Evolutionary conservation across 2,888 invertebrate genomes (phyloP).

Genomic region (Callyntrura sp.): DNA sequence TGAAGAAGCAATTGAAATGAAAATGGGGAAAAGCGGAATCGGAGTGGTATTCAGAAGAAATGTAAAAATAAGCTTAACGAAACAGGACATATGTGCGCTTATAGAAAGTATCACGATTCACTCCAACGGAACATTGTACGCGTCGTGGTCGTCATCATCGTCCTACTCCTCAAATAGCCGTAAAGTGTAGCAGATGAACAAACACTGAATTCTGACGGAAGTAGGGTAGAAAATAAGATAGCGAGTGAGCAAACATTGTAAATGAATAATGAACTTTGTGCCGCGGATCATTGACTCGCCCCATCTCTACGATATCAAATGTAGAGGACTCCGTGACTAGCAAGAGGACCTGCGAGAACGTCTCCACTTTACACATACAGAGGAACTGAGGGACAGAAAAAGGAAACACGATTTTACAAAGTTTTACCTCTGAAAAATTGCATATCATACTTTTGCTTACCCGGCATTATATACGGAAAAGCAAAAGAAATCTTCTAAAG

Average conservation of each 20-base stretch:
- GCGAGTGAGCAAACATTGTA: conserved; percentile 56
- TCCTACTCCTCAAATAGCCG: not conserved
- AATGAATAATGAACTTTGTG: conserved; percentile 70
- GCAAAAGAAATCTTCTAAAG: too few species aligned
- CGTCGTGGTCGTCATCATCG: not conserved
- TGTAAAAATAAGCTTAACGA: not conserved
- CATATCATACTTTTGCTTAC: not conserved
- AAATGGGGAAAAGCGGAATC: conserved; percentile 45
- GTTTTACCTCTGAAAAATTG: not conserved
- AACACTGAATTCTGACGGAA: not conserved
- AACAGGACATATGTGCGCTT: conserved; percentile 14
- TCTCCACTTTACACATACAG: not conserved
- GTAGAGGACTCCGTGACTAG: not conserved
- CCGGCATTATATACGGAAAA: not conserved
- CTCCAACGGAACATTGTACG: not conserved
- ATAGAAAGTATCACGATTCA: conserved; percentile 28
- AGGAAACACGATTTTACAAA: conserved; percentile 18
- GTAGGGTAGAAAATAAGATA: not conserved
- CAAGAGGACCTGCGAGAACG: not conserved
- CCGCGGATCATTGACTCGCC: conserved; percentile 64
- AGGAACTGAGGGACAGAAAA: not conserved
- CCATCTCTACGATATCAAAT: conserved; percentile 1
- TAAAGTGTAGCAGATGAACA: not conserved
- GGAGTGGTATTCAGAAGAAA: conserved; percentile 9
- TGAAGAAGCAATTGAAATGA: not conserved